Percentiles rank a stretch among this genome's conserved stretches.
phyloP scores from a whole-genome alignment of 2,797 vertebrate genomes.

The Leptatherina wallacei region DNA sequence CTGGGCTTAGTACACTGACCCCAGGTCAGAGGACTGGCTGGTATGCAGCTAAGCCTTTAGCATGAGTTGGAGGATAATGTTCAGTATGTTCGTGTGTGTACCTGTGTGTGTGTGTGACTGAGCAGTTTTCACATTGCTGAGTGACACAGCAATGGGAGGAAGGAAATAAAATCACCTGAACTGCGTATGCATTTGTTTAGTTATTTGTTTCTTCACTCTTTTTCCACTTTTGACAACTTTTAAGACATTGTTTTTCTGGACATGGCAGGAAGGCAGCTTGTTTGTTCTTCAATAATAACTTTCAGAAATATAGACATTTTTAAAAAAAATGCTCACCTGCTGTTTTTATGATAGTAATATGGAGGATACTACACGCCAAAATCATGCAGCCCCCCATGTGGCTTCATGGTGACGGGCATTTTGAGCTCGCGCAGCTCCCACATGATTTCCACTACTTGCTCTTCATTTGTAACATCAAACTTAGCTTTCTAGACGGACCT shows the following conservation, averaged over 20 bases:
- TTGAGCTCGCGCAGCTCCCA: no score
- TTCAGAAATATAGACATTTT: background rate
- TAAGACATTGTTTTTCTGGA: background rate
- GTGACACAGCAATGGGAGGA: conserved; percentile 15
- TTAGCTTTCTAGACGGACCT: no score
- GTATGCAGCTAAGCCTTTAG: conserved; percentile 70
- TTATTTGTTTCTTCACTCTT: background rate
- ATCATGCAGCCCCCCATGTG: no score
- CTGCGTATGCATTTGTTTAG: background rate
- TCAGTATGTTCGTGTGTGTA: conserved; percentile 27
- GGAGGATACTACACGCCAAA: no score
- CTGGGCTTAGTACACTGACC: conserved; percentile 51
- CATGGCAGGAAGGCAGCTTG: no score
- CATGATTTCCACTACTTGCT: no score
- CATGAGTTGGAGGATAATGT: conserved; percentile 54
- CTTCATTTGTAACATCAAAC: no score
- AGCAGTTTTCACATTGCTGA: conserved; percentile 46
- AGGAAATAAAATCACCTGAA: conserved; percentile 7
- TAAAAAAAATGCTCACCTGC: background rate
- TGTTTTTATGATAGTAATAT: background rate
- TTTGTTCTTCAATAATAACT: background rate
- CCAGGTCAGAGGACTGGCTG: conserved; percentile 57
- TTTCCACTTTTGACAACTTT: background rate
- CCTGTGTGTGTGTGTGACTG: conserved; percentile 11
- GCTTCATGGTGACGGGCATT: no score